A percentile compares a stretch with the other conserved stretches of the same genome.
These are phyloP conservation scores for Dendrolimus houi DNA, from an alignment of 2,888 invertebrate genomes.

Conservation along the genomic window DNA sequence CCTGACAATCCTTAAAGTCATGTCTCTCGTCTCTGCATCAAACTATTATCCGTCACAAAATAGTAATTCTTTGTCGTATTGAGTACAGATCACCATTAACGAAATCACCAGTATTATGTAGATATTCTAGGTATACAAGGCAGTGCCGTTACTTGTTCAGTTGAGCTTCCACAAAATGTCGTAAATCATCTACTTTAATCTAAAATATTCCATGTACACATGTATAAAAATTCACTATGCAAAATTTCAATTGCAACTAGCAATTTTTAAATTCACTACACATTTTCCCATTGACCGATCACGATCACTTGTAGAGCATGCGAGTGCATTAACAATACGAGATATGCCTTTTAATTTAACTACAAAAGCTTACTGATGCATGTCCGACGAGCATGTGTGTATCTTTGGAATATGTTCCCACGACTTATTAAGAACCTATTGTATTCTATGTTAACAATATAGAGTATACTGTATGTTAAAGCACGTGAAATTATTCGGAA, in stretches of 20 bases:
- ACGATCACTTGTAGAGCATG: background rate
- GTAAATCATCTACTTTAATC: no score
- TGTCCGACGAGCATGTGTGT: background rate
- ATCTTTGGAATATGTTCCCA: background rate
- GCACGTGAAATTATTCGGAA: background rate
- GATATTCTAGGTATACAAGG: no score
- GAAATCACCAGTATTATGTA: no score
- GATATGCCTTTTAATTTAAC: background rate
- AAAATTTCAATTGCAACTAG: background rate
- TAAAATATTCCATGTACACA: no score
- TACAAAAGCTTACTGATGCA: background rate
- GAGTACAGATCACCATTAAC: no score
- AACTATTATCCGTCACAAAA: no score
- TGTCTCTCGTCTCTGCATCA: no score
- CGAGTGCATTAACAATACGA: background rate
- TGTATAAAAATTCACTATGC: background rate
- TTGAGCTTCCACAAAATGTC: no score
- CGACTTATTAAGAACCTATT: background rate
- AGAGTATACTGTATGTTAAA: background rate
- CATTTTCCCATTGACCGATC: background rate
- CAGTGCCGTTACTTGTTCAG: no score
- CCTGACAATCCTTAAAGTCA: no score
- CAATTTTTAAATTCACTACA: background rate
- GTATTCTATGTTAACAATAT: background rate
- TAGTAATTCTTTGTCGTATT: no score